These are phyloP conservation scores for Mechanitis mazaeus DNA, from an alignment of 2,888 invertebrate species.

Conservation along the genomic window DNA sequence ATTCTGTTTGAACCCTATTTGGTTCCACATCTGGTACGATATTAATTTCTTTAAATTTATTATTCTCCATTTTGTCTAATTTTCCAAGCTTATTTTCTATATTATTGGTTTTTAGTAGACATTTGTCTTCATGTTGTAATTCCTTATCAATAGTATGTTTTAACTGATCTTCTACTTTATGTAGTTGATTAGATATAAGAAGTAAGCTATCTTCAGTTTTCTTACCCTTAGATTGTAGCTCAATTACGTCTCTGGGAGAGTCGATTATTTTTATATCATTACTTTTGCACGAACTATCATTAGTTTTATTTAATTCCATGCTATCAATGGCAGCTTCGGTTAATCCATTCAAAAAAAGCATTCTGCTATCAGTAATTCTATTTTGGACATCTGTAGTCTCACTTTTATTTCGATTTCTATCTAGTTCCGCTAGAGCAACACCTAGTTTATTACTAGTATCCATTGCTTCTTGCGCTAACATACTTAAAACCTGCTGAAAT, in stretches of 20 bases:
- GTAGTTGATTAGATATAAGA: conserved; percentile 67
- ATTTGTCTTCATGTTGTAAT: conserved; percentile 59
- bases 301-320: conserved; percentile 48
- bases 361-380: conserved; percentile 69
- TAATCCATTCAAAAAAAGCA: conserved; percentile 68
- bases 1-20: conserved; percentile 48
- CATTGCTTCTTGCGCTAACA: conserved; percentile 85
- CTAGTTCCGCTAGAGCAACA: conserved; percentile 79
- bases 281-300: conserved; percentile 23
- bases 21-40: conserved; percentile 46
- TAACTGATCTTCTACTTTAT: conserved; percentile 69
- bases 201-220: conserved; percentile 72
- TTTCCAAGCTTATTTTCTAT: conserved; percentile 32
- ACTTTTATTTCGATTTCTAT: conserved; percentile 63
- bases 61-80: conserved; percentile 47
- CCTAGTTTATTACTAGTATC: conserved; percentile 83
- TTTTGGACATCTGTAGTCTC: conserved; percentile 66
- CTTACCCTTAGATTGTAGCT: conserved; percentile 50
- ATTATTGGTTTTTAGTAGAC: conserved; percentile 47
- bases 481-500: conserved; percentile 83
- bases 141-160: conserved; percentile 70
- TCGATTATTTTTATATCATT: conserved; percentile 38
- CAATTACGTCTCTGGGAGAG: conserved; percentile 23
- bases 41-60: conserved; percentile 45
- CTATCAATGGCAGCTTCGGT: conserved; percentile 52